Evolutionary conservation across 2,888 invertebrate species (phyloP).

Genomic region (Agrochola macilenta): DNA sequence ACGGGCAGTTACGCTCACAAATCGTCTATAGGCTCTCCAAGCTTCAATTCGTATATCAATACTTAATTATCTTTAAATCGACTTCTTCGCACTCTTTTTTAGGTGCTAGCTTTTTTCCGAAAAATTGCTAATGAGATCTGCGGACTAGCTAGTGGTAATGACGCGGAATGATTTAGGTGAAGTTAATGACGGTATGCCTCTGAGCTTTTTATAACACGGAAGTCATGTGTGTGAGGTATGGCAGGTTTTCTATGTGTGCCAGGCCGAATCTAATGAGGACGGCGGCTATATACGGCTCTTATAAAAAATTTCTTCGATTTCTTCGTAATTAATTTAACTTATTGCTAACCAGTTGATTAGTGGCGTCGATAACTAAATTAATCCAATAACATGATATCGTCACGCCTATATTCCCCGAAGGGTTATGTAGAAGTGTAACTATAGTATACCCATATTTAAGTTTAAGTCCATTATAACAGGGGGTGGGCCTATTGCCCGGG

Average conservation of each 20-base stretch:
- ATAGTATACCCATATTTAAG: no score
- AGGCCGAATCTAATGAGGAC: not conserved
- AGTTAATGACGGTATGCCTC: not conserved
- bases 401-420: no score
- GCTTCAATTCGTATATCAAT: not conserved
- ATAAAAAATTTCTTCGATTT: no score
- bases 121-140: not conserved
- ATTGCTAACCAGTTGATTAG: no score
- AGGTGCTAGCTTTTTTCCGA: not conserved
- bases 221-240: no score
- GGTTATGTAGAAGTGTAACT: no score
- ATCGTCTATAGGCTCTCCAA: constrained; percentile 1
- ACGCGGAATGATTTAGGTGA: not conserved
- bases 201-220: not conserved
- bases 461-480: no score
- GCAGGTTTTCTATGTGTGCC: not conserved
- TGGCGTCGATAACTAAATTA: no score
- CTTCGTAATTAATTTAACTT: no score
- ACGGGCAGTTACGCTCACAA: constrained; percentile 18
- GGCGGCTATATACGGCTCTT: not conserved
- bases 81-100: not conserved
- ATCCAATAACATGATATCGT: no score
- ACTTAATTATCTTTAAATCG: not conserved
- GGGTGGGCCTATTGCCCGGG: no score
- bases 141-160: not conserved